Base-by-base conservation (phyloP, 2,888 invertebrate species). In the Mesorhabditis sp. region DNA sequence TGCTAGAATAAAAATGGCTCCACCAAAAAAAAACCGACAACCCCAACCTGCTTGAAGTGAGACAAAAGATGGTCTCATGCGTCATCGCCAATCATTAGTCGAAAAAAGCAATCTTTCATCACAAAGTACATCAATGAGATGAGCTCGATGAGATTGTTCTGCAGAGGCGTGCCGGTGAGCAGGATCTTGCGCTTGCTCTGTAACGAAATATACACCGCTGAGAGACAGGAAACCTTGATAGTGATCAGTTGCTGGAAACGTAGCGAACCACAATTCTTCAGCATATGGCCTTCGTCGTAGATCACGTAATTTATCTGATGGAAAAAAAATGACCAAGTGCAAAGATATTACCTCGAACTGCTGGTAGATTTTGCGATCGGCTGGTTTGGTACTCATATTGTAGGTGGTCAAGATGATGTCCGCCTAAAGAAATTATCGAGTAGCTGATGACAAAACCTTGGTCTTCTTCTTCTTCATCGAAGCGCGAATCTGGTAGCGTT, bases 231-330 rank as follows among this genome's bases (percentile, higher is more conserved):
- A 41, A 78, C 80, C 72, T 72, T 75, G 64, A 82, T 77, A 70
- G 78, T 80, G 77, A 80, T 81, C 70, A 81, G 70, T 66, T 74
- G 77, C 66, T 71, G 70, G 68, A 80, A 82, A 28, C 96, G 89
- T 82, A 92, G 91, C 0, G 95, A 94, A 69, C 92, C 91, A 94
- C 96, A 96, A 86, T 96, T 97, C 87, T 97, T 97, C 50, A 97
- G 88, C 94, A 96, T 95, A 86, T 97, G 96, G 1, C 80, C 82
- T 68, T 97, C 97, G 86, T 97, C 97, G 86, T 95, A 95, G 42
- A 97, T 89, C 0, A 95, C 93, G 86, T 95, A 96, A 86, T 94
- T 92, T 86, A 95, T 90, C 65, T 50, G n/a, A 50, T 15, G n/a
- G 58, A 50, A 10, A 50, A 6, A 50, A 13, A 50, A 50, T 13